Conservation (phyloP, 2,113 vertebrate species). For the Myodes glareolus region DNA sequence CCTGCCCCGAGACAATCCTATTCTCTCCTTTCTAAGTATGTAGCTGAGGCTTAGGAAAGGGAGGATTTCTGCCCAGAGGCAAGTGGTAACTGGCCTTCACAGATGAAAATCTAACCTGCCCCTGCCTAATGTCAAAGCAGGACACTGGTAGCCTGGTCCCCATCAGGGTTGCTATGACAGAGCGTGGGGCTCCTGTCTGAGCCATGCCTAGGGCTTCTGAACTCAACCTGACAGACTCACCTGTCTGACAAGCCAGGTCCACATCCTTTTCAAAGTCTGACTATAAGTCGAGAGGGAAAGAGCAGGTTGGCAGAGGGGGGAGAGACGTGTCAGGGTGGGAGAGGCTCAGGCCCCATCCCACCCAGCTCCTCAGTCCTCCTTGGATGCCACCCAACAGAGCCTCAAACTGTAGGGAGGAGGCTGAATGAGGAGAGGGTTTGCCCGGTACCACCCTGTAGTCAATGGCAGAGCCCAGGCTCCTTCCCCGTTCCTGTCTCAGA, state of each 20-base stretch:
- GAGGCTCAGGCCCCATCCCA: background rate
- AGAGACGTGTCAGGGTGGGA: conserved; percentile 70
- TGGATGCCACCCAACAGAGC: background rate
- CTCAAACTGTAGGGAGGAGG: background rate
- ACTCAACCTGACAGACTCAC: conserved; percentile 85
- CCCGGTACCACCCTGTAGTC: background rate
- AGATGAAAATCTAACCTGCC: background rate
- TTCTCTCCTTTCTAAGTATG: background rate
- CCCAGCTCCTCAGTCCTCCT: background rate
- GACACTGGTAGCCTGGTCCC: background rate
- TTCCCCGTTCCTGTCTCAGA: background rate
- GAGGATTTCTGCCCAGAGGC: background rate
- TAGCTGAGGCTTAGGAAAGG: background rate
- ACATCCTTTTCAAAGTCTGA: conserved; percentile 99
- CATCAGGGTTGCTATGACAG: background rate
- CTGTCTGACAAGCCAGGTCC: conserved; percentile 99
- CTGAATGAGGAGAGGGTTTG: background rate
- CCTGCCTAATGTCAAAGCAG: background rate
- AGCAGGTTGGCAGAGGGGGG: conserved; percentile 63
- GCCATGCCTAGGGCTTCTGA: background rate
- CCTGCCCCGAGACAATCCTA: background rate
- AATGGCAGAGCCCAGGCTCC: background rate
- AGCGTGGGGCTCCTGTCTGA: background rate
- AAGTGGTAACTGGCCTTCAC: background rate
- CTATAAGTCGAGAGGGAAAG: conserved; percentile 86